Evolutionary conservation across 2,797 vertebrate species (phyloP).

Genomic region (Carapus acus): DNA sequence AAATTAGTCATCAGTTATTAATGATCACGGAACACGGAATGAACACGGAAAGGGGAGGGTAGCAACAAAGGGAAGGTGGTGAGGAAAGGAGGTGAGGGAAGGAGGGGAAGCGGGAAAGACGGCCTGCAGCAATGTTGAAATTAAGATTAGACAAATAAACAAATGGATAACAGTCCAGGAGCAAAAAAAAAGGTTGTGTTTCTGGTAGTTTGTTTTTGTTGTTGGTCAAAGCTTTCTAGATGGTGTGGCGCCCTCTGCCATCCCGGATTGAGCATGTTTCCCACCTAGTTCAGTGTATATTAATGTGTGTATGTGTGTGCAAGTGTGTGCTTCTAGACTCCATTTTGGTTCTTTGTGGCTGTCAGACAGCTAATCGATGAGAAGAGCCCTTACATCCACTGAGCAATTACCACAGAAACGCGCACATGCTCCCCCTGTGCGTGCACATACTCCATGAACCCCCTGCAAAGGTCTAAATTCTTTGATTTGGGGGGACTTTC

Average conservation of each 20-base stretch:
- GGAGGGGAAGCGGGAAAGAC: not conserved
- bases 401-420: constrained; percentile 7
- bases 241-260: too few species aligned
- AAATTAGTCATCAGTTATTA: constrained; percentile 27
- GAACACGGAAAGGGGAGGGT: too few species aligned
- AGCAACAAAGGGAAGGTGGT: too few species aligned
- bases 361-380: constrained; percentile 7
- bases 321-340: constrained; percentile 2
- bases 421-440: constrained; percentile 13
- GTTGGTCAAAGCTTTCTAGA: too few species aligned
- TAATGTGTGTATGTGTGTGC: not conserved
- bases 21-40: too few species aligned
- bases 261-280: constrained; percentile 6
- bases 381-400: constrained; percentile 13
- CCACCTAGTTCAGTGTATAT: not conserved
- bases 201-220: too few species aligned
- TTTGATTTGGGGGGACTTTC: not conserved
- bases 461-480: not conserved
- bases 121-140: not conserved
- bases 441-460: constrained; percentile 6
- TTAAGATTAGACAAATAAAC: not conserved
- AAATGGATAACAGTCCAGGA: not conserved
- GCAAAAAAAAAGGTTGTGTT: not conserved
- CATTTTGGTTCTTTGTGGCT: constrained; percentile 3
- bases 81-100: too few species aligned